A percentile compares a stretch with the other conserved stretches of the same genome.
phyloP scores from a whole-genome alignment of 2,113 vertebrate genomes.

The Lipophrys pholis region DNA sequence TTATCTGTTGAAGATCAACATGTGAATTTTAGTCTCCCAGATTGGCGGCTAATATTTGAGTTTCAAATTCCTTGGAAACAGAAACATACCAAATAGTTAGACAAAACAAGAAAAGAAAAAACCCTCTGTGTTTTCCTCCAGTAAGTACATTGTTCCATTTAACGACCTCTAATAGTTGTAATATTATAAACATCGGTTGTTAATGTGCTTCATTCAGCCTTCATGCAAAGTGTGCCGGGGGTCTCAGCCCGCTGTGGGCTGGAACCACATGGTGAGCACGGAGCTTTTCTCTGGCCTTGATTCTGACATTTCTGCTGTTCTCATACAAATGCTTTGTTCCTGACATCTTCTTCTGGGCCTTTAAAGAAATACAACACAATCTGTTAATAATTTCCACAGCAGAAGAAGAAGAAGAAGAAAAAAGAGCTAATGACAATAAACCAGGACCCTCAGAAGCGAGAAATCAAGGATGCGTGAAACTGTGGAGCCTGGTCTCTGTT shows the following conservation, averaged over 20 bases:
- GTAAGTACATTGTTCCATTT: no score
- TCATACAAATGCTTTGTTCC: constrained; percentile 56
- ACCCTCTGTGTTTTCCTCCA: no score
- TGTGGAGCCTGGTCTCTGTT: constrained; percentile 61
- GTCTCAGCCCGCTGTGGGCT: constrained; percentile 32
- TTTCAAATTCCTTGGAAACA: no score
- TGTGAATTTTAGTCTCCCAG: no score
- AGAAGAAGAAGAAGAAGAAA: constrained; percentile 31
- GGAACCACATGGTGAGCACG: constrained; percentile 34
- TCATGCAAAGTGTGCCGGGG: not conserved
- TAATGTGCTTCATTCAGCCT: not conserved
- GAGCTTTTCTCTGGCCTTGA: constrained; percentile 46
- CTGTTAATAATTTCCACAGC: constrained; percentile 74
- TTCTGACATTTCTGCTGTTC: constrained; percentile 45
- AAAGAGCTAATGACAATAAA: constrained; percentile 54
- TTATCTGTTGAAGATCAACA: no score
- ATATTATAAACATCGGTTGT: no score
- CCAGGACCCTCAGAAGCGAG: constrained; percentile 46
- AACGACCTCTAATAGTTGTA: no score
- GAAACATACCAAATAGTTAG: no score
- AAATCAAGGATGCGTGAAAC: constrained; percentile 53
- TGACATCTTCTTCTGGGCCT: constrained; percentile 41
- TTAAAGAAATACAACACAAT: constrained; percentile 25
- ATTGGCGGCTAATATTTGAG: no score
- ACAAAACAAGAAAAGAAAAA: no score